Base-by-base conservation (phyloP, 1,140 invertebrate species). In the Heliothis subflexa region DNA sequence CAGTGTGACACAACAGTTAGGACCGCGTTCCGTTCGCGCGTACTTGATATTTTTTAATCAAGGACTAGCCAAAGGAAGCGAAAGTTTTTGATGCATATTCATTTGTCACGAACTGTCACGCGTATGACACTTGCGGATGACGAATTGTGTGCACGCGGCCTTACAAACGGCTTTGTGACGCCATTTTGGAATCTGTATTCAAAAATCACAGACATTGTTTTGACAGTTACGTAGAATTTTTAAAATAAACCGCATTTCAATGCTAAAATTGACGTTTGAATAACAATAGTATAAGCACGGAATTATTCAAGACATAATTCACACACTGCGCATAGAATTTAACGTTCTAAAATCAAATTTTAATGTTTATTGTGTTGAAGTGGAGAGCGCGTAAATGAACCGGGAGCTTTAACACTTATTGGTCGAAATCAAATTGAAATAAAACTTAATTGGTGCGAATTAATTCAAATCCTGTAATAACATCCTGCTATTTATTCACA, bases 41-140 rank as follows among this genome's bases (percentile, higher is more conserved):
- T 61, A 59, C 59, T 75, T 75, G 59, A 68, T 68, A 75, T 75
- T 77, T 77, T 77, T 77, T 77, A 77, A 77, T 77, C 62, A 77
- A 75, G 73, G 73, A 64, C 73, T 49, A 50, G 47, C n/a, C 59
- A 75, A 75, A 64, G 73, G 73, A 75, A 16, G 25, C 9, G 45
- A 64, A 49, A 62, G 21, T 62, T 75, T 75, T 75, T 75, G 73
- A 75, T 62, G 57, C 40, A 70, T 21, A 70, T 61, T 57, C 71
- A 59, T 57, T 74, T 74, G 71, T 59, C 55, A 74, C 54, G n/a
- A 57, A 74, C 71, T 18, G 70, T 55, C 52, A 73, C 12, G 71
- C 54, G 40, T 54, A 73, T 75, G 59, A 64, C 73, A 47, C 40
- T 66, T 66, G 40, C 62, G 66, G 11, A 70, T 70, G 66, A 70